Base-by-base conservation (phyloP, 2,888 invertebrate genomes). In the Athalia cordata region DNA sequence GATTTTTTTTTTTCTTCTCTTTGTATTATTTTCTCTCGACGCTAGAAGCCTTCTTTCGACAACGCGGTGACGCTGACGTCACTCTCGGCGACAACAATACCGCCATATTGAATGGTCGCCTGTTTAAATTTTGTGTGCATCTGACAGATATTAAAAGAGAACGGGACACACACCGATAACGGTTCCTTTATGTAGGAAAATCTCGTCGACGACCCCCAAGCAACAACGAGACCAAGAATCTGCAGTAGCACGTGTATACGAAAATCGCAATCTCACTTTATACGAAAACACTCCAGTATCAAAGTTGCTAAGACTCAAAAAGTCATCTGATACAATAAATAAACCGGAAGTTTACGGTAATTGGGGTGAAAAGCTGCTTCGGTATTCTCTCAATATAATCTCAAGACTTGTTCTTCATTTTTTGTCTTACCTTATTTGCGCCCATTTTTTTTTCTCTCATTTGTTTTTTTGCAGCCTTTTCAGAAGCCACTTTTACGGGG, bases 61-160 rank as follows among this genome's bases (percentile, higher is more conserved):
- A 75, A 49, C 75, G 29, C 29, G 64, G 49, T 64, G 64, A 61
- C 75, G 75, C 52, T 59, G 75, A 62, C 75, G 75, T 75, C 75
- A 75, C 75, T 75, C 75, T 62, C 75, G 72, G 9, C 75, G 75
- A 75, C 75, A 75, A 75, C 75, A 75, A 75, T 75, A 13, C 75
- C 64, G 75, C 75, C 75, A 75, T 75, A 61, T 75, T 75, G 75
- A 75, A 75, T 75, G 64, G 75, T 62, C 75, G 75, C 75, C 75
- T 75, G 75, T 75, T 75, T 75, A 75, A 75, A 75, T 75, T 64
- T 75, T 50, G 75, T 61, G 64, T 75, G 75, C 75, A 64, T 75
- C 75, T 75, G 75, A 75, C 75, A 75, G 75, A 64, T 75, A 75
- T 75, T 75, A 75, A 75, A 75, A 75, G 64, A 75, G 64, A 75